Percentiles rank a stretch among this genome's conserved stretches.
Evolutionary conservation across 2,797 vertebrate genomes (phyloP).

Genomic region (Parotocinclus haroldoi): DNA sequence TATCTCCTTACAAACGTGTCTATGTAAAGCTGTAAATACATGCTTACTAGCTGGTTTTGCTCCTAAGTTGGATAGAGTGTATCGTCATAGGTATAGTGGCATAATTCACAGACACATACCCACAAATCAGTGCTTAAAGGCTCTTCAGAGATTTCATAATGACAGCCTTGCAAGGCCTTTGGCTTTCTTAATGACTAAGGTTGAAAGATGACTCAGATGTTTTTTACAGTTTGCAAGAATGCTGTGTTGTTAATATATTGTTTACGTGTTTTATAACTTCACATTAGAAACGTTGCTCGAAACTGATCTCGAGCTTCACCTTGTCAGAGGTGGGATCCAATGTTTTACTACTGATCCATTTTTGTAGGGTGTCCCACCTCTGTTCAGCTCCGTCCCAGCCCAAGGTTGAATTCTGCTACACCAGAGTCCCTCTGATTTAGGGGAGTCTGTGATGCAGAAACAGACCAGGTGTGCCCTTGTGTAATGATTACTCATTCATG

Average conservation of each 20-base stretch:
- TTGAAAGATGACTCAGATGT: slow-evolving; percentile 13
- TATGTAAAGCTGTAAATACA: slow-evolving; percentile 29
- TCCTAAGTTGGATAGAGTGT: slow-evolving; percentile 9
- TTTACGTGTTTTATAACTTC: too few species aligned
- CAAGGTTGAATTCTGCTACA: too few species aligned
- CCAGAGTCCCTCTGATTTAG: too few species aligned
- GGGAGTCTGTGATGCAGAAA: too few species aligned
- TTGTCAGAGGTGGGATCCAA: too few species aligned
- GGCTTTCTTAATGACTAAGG: slow-evolving; percentile 32
- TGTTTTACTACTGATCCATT: too few species aligned
- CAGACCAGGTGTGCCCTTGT: too few species aligned
- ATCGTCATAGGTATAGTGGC: slow-evolving; percentile 17
- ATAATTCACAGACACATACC: slow-evolving; percentile 15
- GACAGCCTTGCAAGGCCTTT: slow-evolving; percentile 16
- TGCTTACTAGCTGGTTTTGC: slow-evolving; percentile 25
- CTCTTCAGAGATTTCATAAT: slow-evolving; percentile 33
- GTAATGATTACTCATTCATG: too few species aligned
- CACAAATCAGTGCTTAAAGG: slow-evolving; percentile 31
- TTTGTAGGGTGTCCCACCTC: too few species aligned
- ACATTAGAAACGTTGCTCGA: too few species aligned
- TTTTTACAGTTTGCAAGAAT: slow-evolving; percentile 12
- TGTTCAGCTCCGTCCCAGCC: too few species aligned
- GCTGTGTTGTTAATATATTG: neutral
- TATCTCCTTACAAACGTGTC: neutral
- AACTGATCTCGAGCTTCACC: too few species aligned